Evolutionary conservation across 2,888 invertebrate species (phyloP).

Genomic region (Hydroisotoma schaefferi): DNA sequence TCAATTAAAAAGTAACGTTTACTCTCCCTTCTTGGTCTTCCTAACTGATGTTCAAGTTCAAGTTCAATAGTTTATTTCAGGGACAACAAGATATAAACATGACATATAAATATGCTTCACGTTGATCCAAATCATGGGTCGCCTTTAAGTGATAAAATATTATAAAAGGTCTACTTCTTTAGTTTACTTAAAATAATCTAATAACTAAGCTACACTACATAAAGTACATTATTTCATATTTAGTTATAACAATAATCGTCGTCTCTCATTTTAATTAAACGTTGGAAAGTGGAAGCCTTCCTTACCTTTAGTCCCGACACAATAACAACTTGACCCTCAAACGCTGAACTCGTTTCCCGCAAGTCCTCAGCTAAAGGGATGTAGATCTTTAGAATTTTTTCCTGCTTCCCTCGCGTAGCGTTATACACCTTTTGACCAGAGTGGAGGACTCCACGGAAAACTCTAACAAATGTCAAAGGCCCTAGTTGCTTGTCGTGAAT

Average conservation of each 20-base stretch:
- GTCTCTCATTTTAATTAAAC: neutral
- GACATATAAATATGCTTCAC: no score
- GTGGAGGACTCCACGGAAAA: constrained; percentile 66
- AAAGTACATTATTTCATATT: no score
- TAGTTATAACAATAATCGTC: neutral
- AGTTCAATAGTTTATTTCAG: no score
- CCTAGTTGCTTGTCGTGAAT: constrained; percentile 86
- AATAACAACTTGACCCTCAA: constrained; percentile 82
- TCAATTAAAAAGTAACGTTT: no score
- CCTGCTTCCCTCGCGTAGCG: constrained; percentile 62
- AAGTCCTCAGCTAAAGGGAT: constrained; percentile 87
- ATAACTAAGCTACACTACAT: no score
- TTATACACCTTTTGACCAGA: constrained; percentile 70
- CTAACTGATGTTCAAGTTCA: no score
- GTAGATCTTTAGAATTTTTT: constrained; percentile 64
- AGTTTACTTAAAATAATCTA: no score
- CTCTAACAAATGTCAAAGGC: constrained; percentile 75
- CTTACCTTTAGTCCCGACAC: constrained; percentile 78
- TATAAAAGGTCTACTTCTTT: no score
- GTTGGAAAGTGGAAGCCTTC: neutral
- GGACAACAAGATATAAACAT: no score
- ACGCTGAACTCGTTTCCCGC: constrained; percentile 64
- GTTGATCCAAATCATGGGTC: no score
- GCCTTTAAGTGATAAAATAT: no score
- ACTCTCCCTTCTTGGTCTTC: neutral